Base-by-base conservation (phyloP, 92 coral and sea anemone genomes). In the Phenganax subtilis region DNA sequence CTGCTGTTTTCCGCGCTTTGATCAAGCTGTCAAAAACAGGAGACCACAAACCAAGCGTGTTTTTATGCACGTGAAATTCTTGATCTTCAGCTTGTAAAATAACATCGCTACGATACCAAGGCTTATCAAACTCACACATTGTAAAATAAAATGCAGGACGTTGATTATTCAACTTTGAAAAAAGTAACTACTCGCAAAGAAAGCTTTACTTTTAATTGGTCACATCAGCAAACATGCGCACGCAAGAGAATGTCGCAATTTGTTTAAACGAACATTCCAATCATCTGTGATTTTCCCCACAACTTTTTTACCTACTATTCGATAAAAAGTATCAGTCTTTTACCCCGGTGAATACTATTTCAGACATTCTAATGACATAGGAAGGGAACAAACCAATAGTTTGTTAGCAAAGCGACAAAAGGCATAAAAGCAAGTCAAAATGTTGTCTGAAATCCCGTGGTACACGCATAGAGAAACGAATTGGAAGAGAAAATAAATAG, bases 21-120 rank as follows among this genome's bases (percentile, higher is more conserved):
- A 79, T 79, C 74, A 79, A 65, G 69, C 56, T 54, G 16, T 79
- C 83, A 64, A 79, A 79, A 15, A 79, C 62, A 8, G 83, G 62
- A 11, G 83, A 79, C 83, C 83, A 79, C 12, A 79, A 79, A 7
- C 67, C 83, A n/a, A 79, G 62, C 47, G 83, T 79, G 62, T 79
- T 79, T 54, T 65, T 79, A 56, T 79, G 83, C 8, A 79, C 83
- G 62, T 79, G 74, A 79, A 79, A 79, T 62, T 79, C 20, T 3
- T 52, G 83, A 51, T 65, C 73, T 79, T 79, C 83, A 79, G 74
- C 83, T 15, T 15, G 83, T 12, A 79, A 29, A 55, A 79, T 79
- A 31, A 79, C 83, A 56, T 79, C 83, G 44, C 83, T 79, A 16
- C 83, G 83, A 57, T 79, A 79, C 83, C 83, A 79, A 12, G 83